phyloP scores from a whole-genome alignment of 2,113 vertebrate genomes.

The Heteronetta atricapilla region DNA sequence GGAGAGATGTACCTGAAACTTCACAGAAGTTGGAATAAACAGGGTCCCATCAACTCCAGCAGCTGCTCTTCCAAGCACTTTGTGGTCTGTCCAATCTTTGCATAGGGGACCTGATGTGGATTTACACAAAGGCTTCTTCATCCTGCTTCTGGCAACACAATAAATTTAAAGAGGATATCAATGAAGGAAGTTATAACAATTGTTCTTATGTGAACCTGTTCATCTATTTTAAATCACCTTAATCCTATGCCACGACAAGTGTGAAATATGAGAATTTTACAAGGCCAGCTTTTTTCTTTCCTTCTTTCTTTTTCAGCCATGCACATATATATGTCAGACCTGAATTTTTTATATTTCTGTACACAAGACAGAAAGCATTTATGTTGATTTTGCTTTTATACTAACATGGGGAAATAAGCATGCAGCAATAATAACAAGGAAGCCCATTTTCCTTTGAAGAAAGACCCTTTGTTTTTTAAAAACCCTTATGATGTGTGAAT shows the following conservation, averaged over 20 bases:
- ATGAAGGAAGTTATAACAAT: not conserved
- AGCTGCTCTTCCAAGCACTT: not conserved
- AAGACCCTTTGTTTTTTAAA: not conserved
- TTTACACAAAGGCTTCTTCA: constrained; percentile 30
- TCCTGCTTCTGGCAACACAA: constrained; percentile 3
- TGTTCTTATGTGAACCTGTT: not conserved
- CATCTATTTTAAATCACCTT: not conserved
- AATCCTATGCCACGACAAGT: not conserved
- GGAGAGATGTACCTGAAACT: not conserved
- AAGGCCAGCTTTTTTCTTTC: not conserved
- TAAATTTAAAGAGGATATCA: not conserved
- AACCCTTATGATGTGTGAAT: not conserved
- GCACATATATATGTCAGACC: not conserved
- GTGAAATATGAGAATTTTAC: constrained; percentile 10
- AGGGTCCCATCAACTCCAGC: not conserved
- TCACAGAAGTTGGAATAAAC: not conserved
- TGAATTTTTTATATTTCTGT: not conserved
- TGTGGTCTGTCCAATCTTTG: not conserved
- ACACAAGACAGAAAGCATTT: not conserved
- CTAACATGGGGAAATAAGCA: not conserved
- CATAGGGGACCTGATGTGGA: not conserved
- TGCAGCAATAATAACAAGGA: not conserved
- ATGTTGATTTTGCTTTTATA: not conserved
- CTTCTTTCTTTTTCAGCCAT: not conserved
- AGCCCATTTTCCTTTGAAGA: not conserved